Percentiles rank a stretch among this genome's conserved stretches.
Evolutionary conservation across 2,113 vertebrate genomes (phyloP).

Genomic region (Labrus mixtus): DNA sequence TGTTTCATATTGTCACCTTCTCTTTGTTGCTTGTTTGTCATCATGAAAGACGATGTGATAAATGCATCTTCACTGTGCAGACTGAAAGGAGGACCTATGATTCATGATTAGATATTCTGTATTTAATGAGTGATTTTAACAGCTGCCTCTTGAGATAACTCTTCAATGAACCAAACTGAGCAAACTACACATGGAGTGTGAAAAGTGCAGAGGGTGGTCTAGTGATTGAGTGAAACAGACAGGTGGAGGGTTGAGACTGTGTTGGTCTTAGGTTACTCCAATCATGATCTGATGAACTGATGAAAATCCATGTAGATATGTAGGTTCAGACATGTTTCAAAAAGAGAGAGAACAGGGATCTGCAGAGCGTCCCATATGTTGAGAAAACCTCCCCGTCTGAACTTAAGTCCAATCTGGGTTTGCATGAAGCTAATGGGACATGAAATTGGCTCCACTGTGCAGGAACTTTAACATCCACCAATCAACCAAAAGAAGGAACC

Average conservation of each 20-base stretch:
- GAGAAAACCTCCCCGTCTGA: conserved; percentile 72
- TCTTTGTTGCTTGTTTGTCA: too few species aligned
- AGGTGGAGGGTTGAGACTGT: too few species aligned
- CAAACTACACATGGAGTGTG: neutral
- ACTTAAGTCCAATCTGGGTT: conserved; percentile 63
- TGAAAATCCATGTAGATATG: too few species aligned
- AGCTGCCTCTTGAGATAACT: neutral
- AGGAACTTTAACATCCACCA: conserved; percentile 58
- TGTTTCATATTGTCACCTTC: too few species aligned
- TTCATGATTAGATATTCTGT: too few species aligned
- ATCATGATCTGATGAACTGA: too few species aligned
- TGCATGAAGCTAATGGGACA: conserved; percentile 91
- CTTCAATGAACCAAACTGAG: neutral
- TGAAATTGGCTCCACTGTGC: conserved; percentile 72
- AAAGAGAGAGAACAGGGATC: neutral
- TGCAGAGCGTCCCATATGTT: conserved; percentile 53
- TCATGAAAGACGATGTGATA: too few species aligned
- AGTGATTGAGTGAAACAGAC: too few species aligned
- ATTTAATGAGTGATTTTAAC: neutral
- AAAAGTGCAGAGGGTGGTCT: neutral
- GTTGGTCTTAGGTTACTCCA: neutral
- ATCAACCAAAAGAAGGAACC: conserved; percentile 58
- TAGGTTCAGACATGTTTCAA: too few species aligned
- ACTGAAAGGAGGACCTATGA: too few species aligned
- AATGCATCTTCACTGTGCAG: too few species aligned